Evolutionary conservation across 2,113 vertebrate genomes (phyloP).

Genomic region (Anoplopoma fimbria): DNA sequence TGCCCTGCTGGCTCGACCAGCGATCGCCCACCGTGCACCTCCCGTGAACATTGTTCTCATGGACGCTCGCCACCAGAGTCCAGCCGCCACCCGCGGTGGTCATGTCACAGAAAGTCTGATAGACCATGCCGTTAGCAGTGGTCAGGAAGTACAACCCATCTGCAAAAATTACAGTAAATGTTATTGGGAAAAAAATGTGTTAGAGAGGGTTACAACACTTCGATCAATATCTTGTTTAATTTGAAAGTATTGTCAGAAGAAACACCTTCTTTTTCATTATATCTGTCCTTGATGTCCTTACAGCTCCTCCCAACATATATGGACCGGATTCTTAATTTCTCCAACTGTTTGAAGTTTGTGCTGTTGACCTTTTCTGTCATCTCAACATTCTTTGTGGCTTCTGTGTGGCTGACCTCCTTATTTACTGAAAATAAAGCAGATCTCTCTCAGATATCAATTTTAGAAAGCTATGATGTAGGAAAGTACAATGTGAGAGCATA

Average conservation of each 20-base stretch:
- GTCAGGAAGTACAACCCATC: slow-evolving; percentile 49
- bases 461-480: not conserved
- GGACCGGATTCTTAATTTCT: slow-evolving; percentile 13
- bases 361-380: not conserved
- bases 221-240: not conserved
- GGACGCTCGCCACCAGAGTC: slow-evolving; percentile 42
- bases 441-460: not conserved
- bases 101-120: slow-evolving; percentile 57
- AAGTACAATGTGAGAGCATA: too few species aligned
- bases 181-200: not conserved
- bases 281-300: slow-evolving; percentile 33
- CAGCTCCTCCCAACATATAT: slow-evolving; percentile 39
- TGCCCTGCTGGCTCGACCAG: slow-evolving; percentile 39
- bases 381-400: not conserved
- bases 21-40: slow-evolving; percentile 16
- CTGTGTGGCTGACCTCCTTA: not conserved
- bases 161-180: not conserved
- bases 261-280: slow-evolving; percentile 19
- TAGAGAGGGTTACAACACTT: not conserved
- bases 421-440: not conserved
- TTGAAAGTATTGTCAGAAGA: not conserved
- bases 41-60: slow-evolving; percentile 4
- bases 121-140: slow-evolving; percentile 39
- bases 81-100: slow-evolving; percentile 42
- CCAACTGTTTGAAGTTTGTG: slow-evolving; percentile 22